A percentile compares a stretch with the other conserved stretches of the same genome.
Conservation (phyloP, 2,888 invertebrate genomes). For the Metallyticus violacea region DNA sequence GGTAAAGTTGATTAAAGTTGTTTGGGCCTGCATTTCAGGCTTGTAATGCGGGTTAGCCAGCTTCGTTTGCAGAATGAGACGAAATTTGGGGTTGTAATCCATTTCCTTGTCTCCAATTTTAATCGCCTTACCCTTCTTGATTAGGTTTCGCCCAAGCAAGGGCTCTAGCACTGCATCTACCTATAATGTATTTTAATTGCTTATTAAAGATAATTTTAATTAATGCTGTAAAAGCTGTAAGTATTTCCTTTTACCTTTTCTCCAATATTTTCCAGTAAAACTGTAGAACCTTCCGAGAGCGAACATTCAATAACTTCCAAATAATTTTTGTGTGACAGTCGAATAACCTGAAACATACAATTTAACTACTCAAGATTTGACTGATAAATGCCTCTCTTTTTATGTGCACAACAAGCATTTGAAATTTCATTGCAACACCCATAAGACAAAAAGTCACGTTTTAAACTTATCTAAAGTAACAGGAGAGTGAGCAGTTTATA, state of each 20-base stretch:
- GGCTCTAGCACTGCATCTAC: slow-evolving; percentile 90
- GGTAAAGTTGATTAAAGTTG: slow-evolving; percentile 92
- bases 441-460: too few relatives aligned
- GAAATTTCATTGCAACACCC: too few relatives aligned
- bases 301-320: slow-evolving; percentile 78
- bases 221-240: too few relatives aligned
- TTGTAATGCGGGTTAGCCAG: slow-evolving; percentile 94
- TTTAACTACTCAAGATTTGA: too few relatives aligned
- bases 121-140: slow-evolving; percentile 78
- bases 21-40: slow-evolving; percentile 95
- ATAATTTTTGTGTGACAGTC: slow-evolving; percentile 78
- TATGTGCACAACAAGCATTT: too few relatives aligned
- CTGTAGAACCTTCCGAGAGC: slow-evolving; percentile 68
- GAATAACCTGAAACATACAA: slow-evolving; percentile 52
- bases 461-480: too few relatives aligned
- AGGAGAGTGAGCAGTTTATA: too few relatives aligned
- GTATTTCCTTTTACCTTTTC: slow-evolving; percentile 55
- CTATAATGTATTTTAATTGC: too few relatives aligned
- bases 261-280: slow-evolving; percentile 85
- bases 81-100: slow-evolving; percentile 79
- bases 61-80: slow-evolving; percentile 86
- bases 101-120: slow-evolving; percentile 92
- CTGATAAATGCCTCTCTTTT: too few relatives aligned
- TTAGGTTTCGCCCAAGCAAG: slow-evolving; percentile 79
- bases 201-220: too few relatives aligned